phyloP scores from a whole-genome alignment of 1,140 invertebrate species.

The Maniola jurtina region DNA sequence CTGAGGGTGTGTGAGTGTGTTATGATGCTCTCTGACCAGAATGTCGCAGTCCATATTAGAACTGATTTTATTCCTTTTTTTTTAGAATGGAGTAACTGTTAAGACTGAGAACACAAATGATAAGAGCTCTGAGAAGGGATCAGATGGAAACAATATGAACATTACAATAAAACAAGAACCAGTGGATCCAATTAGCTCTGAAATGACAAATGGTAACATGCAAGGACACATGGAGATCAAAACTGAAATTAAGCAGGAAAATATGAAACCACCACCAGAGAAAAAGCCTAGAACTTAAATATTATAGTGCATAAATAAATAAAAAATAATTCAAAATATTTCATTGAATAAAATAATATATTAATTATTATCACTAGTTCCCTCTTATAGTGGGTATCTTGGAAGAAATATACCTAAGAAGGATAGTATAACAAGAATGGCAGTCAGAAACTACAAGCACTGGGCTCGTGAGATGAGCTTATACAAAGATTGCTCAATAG shows the following conservation, averaged over 20 bases:
- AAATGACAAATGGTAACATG: slow-evolving; percentile 66
- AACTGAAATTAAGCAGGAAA: slow-evolving; percentile 85
- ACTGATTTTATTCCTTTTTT: slow-evolving; percentile 17
- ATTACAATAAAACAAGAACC: slow-evolving; percentile 75
- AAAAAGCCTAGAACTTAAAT: slow-evolving; percentile 84
- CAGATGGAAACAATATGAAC: slow-evolving; percentile 51
- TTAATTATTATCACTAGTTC: too few species aligned
- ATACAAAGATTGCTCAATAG: too few species aligned
- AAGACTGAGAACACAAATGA: slow-evolving; percentile 70
- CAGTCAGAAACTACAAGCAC: too few species aligned
- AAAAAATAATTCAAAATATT: neutral
- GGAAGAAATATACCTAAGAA: too few species aligned
- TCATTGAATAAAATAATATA: neutral
- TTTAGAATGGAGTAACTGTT: slow-evolving; percentile 70
- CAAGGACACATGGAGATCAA: slow-evolving; percentile 78
- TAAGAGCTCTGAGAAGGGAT: slow-evolving; percentile 53
- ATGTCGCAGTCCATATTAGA: too few species aligned
- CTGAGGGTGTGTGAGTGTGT: too few species aligned
- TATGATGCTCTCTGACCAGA: too few species aligned
- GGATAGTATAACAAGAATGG: too few species aligned
- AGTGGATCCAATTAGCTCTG: slow-evolving; percentile 53
- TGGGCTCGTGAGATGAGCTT: too few species aligned
- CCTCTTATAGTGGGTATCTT: too few species aligned
- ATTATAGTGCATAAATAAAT: slow-evolving; percentile 9
- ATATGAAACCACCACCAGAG: slow-evolving; percentile 92